Percentiles rank a stretch among this genome's conserved stretches.
phyloP scores from a whole-genome alignment of 2,888 invertebrate genomes.

The Acanthosepion pharaonis region DNA sequence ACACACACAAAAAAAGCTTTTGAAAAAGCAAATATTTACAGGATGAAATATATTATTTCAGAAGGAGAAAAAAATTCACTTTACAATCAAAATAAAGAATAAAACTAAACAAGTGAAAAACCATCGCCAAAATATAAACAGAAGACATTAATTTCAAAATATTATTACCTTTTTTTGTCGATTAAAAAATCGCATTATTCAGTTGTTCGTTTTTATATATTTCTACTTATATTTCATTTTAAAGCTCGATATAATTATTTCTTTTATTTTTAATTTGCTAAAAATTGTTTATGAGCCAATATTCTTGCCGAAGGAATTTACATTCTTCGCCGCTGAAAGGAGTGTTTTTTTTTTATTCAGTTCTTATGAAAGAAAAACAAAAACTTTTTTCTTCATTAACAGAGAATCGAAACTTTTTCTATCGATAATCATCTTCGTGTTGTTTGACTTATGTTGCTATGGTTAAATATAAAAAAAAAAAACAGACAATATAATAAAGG shows the following conservation, averaged over 20 bases:
- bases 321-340: neutral
- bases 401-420: neutral
- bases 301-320: conserved; percentile 20
- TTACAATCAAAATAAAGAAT: neutral
- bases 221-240: neutral
- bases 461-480: neutral
- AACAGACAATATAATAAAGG: no score
- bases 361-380: neutral
- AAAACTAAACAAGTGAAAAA: neutral
- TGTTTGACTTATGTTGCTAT: neutral
- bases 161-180: neutral
- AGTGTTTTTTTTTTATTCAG: neutral
- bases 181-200: neutral
- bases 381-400: neutral
- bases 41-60: neutral
- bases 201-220: neutral
- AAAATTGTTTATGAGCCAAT: conserved; percentile 23
- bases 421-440: neutral
- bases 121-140: neutral
- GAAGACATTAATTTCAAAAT: neutral
- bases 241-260: neutral
- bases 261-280: neutral
- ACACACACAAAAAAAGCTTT: neutral
- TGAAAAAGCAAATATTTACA: neutral
- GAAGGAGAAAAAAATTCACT: neutral